A percentile compares a stretch with the other conserved stretches of the same genome.
Evolutionary conservation across 2,888 invertebrate species (phyloP).

Genomic region (Chaetogeoica ovagalla): DNA sequence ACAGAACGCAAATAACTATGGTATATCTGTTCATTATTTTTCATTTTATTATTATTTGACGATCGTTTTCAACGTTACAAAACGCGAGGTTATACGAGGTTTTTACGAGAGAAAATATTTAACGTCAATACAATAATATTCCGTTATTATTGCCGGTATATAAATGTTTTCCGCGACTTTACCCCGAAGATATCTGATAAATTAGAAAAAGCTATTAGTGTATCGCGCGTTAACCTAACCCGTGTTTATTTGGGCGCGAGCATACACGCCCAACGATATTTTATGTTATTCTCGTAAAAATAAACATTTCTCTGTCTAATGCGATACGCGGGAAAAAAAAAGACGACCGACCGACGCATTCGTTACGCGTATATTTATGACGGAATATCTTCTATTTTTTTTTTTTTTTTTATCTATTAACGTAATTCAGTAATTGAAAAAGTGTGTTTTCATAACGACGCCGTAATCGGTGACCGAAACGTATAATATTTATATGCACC

Average conservation of each 20-base stretch:
- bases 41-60: no score
- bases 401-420: constrained; percentile 3
- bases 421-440: constrained; percentile 16
- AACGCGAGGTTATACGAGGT: no score
- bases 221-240: not conserved
- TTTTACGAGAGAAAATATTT: no score
- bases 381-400: not conserved
- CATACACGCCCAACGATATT: constrained; percentile 7
- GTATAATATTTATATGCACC: no score
- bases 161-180: no score
- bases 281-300: constrained; percentile 1
- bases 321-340: not conserved
- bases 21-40: no score
- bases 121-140: no score
- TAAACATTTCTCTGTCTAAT: not conserved
- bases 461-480: no score
- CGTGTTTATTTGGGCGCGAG: not conserved
- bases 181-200: not conserved
- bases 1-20: no score
- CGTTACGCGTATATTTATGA: not conserved
- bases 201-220: constrained; percentile 2
- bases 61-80: no score
- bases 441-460: constrained; percentile 2
- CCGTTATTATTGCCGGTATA: no score
- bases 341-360: no score